phyloP scores from a whole-genome alignment of 2,888 invertebrate genomes.

The Pristionchus maxplancki region DNA sequence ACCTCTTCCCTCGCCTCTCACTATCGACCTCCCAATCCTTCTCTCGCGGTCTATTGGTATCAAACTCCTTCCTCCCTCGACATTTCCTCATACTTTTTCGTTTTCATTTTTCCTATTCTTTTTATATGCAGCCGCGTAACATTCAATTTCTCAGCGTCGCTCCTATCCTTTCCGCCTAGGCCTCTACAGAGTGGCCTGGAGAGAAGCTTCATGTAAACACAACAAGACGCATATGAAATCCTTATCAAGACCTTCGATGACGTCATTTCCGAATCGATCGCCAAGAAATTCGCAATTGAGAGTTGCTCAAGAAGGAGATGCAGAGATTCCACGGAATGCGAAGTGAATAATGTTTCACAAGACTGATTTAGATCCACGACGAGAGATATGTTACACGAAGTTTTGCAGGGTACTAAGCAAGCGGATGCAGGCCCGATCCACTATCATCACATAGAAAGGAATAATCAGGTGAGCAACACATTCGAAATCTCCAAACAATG shows the following conservation, averaged over 20 bases:
- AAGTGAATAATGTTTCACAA: background rate
- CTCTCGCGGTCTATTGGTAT: no score
- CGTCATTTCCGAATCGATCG: background rate
- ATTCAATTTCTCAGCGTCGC: no score
- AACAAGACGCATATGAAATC: background rate
- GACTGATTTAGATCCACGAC: background rate
- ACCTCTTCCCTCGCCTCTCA: no score
- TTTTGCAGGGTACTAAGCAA: background rate
- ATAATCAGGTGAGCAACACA: background rate
- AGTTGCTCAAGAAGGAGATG: background rate
- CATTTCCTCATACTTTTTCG: no score
- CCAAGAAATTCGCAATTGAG: background rate
- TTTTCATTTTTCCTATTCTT: background rate
- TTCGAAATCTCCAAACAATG: background rate
- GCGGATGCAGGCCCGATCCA: background rate
- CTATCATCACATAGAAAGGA: background rate
- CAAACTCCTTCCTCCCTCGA: no score
- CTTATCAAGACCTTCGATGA: constrained; percentile 26
- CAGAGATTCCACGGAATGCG: background rate
- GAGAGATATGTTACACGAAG: background rate
- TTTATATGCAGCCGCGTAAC: background rate
- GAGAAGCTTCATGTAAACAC: background rate
- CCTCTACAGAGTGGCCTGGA: background rate
- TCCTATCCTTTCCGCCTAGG: no score
- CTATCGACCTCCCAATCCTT: no score